Conservation (phyloP, 2,797 vertebrate genomes). For the Anguilla anguilla region DNA sequence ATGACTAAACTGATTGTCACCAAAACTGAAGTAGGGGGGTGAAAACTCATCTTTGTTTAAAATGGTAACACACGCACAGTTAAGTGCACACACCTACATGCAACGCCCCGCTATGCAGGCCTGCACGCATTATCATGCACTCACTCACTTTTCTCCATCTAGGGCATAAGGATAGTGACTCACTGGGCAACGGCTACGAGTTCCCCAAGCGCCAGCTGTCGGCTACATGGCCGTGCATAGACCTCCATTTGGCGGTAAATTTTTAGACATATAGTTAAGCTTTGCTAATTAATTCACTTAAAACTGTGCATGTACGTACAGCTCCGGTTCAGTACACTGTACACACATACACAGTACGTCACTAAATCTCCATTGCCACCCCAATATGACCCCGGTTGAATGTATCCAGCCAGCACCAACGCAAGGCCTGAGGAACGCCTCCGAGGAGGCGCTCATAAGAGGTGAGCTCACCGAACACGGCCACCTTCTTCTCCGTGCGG, state of each 20-base stretch:
- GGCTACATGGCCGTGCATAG: no score
- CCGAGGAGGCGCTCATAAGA: neutral
- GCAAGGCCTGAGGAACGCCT: neutral
- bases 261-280: no score
- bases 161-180: neutral
- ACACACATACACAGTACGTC: neutral
- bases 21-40: no score
- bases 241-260: no score
- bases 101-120: neutral
- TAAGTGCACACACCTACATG: neutral
- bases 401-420: neutral
- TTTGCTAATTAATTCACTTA: no score
- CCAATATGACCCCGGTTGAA: no score
- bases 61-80: neutral
- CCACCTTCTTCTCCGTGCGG: slow-evolving; percentile 86
- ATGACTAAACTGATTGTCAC: no score
- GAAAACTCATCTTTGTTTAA: neutral
- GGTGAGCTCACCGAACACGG: slow-evolving; percentile 83
- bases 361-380: no score
- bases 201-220: no score
- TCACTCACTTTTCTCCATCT: neutral
- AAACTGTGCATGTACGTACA: no score
- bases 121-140: neutral
- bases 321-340: neutral
- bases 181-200: neutral